phyloP scores from a whole-genome alignment of 2,113 vertebrate genomes.

The Paratilapia polleni region DNA sequence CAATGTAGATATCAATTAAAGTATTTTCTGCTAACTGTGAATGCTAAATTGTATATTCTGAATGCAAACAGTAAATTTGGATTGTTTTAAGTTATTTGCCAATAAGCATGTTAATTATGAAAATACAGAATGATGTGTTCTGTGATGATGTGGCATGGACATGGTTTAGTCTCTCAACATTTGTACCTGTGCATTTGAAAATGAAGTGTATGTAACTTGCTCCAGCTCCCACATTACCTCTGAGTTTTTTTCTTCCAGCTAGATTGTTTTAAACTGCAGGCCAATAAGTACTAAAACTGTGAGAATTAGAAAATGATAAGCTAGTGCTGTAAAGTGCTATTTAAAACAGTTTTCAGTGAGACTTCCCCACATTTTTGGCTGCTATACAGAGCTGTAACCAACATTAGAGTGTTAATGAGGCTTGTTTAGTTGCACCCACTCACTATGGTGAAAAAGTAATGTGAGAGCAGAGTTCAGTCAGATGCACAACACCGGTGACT shows the following conservation, averaged over 20 bases:
- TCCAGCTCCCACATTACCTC: background rate
- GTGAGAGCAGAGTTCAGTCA: constrained; percentile 13
- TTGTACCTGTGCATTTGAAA: constrained; percentile 31
- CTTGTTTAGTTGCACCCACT: constrained; percentile 22
- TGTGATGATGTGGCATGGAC: background rate
- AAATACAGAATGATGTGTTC: background rate
- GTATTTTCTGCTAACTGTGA: background rate
- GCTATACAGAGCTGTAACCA: background rate
- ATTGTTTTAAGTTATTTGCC: background rate
- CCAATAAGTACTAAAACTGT: constrained; percentile 9
- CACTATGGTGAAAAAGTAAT: background rate
- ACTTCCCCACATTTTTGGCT: constrained; percentile 17
- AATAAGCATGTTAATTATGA: background rate
- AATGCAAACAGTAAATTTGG: background rate
- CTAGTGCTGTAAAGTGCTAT: background rate
- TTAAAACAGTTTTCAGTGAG: constrained; percentile 16
- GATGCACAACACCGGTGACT: background rate
- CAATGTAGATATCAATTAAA: background rate
- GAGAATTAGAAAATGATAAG: constrained; percentile 27
- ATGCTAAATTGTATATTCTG: background rate
- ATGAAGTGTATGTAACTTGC: constrained; percentile 6
- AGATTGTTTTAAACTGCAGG: constrained; percentile 10
- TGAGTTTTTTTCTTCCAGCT: constrained; percentile 5
- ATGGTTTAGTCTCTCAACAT: background rate
- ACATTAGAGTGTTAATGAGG: constrained; percentile 18